phyloP scores from a whole-genome alignment of 2,113 vertebrate species.

The Elephas maximus region DNA sequence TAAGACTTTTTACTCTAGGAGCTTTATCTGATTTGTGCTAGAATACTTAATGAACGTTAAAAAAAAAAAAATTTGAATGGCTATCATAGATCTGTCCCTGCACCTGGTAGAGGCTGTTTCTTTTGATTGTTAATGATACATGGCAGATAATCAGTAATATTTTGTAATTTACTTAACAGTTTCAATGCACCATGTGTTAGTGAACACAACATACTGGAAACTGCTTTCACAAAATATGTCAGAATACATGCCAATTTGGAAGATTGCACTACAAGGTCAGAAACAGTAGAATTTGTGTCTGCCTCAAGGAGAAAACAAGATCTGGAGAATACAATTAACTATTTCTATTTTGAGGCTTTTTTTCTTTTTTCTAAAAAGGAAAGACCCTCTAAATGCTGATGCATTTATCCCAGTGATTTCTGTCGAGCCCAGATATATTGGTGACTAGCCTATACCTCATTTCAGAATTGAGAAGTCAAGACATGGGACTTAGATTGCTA shows the following conservation, averaged over 20 bases:
- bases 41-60: constrained; percentile 1
- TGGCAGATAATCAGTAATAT: constrained; percentile 71
- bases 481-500: background rate
- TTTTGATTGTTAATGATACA: constrained; percentile 59
- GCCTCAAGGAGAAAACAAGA: constrained; percentile 62
- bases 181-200: constrained; percentile 64
- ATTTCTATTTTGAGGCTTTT: constrained; percentile 66
- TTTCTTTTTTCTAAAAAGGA: constrained; percentile 33
- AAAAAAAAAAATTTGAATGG: background rate
- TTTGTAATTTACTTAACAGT: constrained; percentile 77
- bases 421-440: background rate
- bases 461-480: background rate
- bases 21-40: background rate
- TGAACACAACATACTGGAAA: constrained; percentile 50
- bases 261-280: constrained; percentile 64
- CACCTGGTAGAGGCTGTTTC: constrained; percentile 45
- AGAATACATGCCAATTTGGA: constrained; percentile 61
- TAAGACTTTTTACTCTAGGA: background rate
- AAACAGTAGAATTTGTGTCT: constrained; percentile 63
- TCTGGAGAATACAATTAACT: constrained; percentile 55
- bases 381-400: constrained; percentile 32
- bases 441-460: background rate
- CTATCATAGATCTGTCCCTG: background rate
- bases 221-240: constrained; percentile 69
- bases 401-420: constrained; percentile 33